phyloP scores from a whole-genome alignment of 1,140 invertebrate genomes.

The Zophobas atratus region DNA sequence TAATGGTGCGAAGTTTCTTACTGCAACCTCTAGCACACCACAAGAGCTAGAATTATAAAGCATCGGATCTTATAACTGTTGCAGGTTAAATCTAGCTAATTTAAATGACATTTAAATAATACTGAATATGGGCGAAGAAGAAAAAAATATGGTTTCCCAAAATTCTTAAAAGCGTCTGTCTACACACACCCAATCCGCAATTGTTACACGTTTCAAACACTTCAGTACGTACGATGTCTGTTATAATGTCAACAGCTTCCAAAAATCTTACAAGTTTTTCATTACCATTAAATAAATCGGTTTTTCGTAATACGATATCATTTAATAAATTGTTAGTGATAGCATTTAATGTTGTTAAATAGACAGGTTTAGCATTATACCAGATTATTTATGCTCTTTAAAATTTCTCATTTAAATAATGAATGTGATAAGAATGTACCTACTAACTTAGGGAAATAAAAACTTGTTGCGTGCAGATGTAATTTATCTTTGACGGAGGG shows the following conservation, averaged over 20 bases:
- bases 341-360: constrained; percentile 6
- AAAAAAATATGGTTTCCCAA: no score
- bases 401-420: constrained; percentile 16
- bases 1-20: no score
- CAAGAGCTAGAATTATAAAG: no score
- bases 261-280: not conserved
- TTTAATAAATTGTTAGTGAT: constrained; percentile 22
- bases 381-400: constrained; percentile 3
- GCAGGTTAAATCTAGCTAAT: no score
- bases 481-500: constrained; percentile 8
- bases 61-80: no score
- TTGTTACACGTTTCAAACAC: no score
- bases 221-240: no score
- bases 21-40: no score
- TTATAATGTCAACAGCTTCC: not conserved
- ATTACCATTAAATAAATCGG: not conserved
- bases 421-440: constrained; percentile 4
- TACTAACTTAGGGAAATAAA: not conserved
- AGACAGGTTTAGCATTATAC: constrained; percentile 10
- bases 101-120: no score
- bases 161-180: no score
- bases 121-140: no score
- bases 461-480: constrained; percentile 15
- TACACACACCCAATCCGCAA: no score
- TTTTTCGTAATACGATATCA: not conserved